Evolutionary conservation across 92 coral and sea anemone genomes (phyloP).

Genomic region (Zoanthus solanderi): DNA sequence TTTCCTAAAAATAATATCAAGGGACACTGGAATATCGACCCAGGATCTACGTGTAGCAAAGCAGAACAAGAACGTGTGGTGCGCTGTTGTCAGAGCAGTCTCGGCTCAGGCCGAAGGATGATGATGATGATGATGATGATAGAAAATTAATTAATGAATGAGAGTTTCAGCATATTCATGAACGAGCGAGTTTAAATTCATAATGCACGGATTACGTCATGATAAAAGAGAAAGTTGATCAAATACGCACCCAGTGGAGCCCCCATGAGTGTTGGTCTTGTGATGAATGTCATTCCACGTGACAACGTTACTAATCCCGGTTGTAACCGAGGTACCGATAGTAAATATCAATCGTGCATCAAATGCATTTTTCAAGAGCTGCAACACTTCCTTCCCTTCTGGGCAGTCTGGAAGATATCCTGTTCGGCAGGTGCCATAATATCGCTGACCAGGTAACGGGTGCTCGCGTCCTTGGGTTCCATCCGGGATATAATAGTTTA

Average conservation of each 20-base stretch:
- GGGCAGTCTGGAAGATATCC: constrained; percentile 73
- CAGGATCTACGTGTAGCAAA: too few relatives aligned
- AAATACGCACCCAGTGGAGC: background rate
- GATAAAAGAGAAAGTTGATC: too few relatives aligned
- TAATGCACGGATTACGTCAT: too few relatives aligned
- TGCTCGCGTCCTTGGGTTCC: constrained; percentile 17
- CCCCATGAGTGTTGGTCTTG: background rate
- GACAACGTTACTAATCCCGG: background rate
- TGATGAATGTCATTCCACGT: background rate
- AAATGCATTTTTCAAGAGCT: constrained; percentile 74
- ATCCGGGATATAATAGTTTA: constrained; percentile 12
- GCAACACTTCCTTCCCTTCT: background rate
- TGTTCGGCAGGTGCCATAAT: constrained; percentile 56
- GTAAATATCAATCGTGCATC: constrained; percentile 39
- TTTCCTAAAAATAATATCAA: too few relatives aligned
- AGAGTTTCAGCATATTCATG: too few relatives aligned
- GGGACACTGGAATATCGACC: too few relatives aligned
- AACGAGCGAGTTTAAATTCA: too few relatives aligned
- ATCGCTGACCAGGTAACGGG: constrained; percentile 77
- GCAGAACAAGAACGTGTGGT: too few relatives aligned
- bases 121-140: too few relatives aligned
- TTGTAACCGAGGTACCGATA: background rate
- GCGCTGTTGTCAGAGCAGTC: too few relatives aligned
- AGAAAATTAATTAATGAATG: too few relatives aligned
- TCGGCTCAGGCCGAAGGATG: too few relatives aligned